Evolutionary conservation across 1,140 invertebrate species (phyloP), one percentile per base, ranked within the genome.

Genomic region (Drosophila chauvacae): DNA sequence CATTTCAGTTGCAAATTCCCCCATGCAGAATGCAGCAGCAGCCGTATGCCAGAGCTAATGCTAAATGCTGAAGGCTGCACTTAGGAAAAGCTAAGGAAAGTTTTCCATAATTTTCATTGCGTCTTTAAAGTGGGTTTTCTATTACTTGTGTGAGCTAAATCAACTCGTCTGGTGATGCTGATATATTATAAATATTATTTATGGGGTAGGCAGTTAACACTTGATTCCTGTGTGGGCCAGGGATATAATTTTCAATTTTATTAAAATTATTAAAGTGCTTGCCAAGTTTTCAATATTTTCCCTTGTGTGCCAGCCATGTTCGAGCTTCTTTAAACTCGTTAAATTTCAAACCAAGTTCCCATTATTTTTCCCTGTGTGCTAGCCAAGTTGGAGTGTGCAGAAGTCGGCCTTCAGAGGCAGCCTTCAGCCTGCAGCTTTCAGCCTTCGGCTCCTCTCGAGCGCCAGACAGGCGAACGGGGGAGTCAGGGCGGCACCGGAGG

Each of bases 1-100:
- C 85, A 90, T 90, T 81, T 85, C 85, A 81, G 81, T 88, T 90
- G 85, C 85, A 90, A 88, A 88, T 88, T 78, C 85, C 83, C 68
- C 76, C 77, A 90, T 88, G 83, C 85, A 84, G 80, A 90, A 90
- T 87, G 84, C 83, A 78, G 47, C 58, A 39, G 50, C 57, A 76
- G 45, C 53, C 58, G 51, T 35, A 50, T 61, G 50, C 50, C 23
- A 18, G 50, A 57, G 51, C 57, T 30, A 35, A 58, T 28, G 58
- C 61, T 20, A 30, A 50, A 74, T 60, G 68, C 48, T 63, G 39
- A 20, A 55, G 50, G 11, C 26, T 76, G 56, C 62, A 76, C 55
- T 42, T 16, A 0, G 10, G 20, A 63, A 47, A 41, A 20, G 44
- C 26, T 39, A 9, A 3, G 28, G 10, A 39, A 3, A 16, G 13